Evolutionary conservation across 2,113 vertebrate species (phyloP).

Genomic region (Dipodomys ordii): DNA sequence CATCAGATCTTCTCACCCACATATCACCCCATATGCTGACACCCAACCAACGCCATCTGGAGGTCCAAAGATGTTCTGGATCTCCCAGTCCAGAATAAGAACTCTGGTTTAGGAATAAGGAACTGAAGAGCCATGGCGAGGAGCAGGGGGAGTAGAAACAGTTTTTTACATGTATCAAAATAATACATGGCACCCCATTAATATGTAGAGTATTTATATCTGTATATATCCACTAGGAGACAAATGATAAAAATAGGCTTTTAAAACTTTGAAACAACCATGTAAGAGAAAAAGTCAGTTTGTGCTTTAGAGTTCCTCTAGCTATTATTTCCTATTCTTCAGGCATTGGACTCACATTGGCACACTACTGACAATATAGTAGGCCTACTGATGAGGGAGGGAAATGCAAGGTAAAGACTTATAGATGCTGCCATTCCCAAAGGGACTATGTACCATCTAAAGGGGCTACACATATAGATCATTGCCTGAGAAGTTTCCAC

Average conservation of each 20-base stretch:
- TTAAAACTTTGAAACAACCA: not conserved
- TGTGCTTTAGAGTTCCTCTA: not conserved
- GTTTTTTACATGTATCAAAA: not conserved
- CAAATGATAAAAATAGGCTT: not conserved
- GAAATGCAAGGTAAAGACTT: not conserved
- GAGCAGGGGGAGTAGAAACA: not conserved
- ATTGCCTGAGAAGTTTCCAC: not conserved
- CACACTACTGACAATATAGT: not conserved
- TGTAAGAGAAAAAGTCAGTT: not conserved
- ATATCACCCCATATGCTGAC: slow-evolving; percentile 61
- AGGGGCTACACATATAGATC: not conserved
- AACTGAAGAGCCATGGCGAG: not conserved
- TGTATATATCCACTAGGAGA: not conserved
- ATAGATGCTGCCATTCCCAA: not conserved
- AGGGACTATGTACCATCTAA: slow-evolving; percentile 3
- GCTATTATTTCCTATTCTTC: not conserved
- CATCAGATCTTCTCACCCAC: slow-evolving; percentile 65
- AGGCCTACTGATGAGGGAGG: not conserved
- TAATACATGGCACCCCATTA: not conserved
- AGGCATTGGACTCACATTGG: not conserved
- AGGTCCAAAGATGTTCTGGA: slow-evolving; percentile 59
- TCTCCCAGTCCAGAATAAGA: slow-evolving; percentile 56
- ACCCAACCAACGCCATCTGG: slow-evolving; percentile 68
- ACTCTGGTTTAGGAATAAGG: slow-evolving; percentile 38
- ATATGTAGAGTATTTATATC: not conserved